phyloP scores from a whole-genome alignment of 2,888 invertebrate genomes.

The Campoplex nolae region DNA sequence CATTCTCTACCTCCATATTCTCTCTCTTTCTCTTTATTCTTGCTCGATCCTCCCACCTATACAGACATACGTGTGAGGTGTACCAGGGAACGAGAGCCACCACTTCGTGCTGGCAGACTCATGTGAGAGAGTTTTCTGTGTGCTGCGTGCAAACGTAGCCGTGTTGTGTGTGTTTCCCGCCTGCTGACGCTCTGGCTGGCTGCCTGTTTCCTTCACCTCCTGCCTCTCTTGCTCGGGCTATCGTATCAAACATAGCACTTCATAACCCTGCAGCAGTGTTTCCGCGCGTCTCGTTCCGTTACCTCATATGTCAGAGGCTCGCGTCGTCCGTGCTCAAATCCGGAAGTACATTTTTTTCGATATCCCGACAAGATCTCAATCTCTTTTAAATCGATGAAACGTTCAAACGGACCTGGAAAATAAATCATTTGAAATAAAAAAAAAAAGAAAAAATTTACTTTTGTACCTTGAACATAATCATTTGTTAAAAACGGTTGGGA shows the following conservation, averaged over 20 bases:
- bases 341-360: slow-evolving; percentile 49
- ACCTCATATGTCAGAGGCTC: slow-evolving; percentile 68
- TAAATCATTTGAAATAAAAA: background rate
- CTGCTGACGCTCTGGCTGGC: slow-evolving; percentile 72
- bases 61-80: slow-evolving; percentile 18
- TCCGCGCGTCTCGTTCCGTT: slow-evolving; percentile 80
- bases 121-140: slow-evolving; percentile 56
- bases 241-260: slow-evolving; percentile 82
- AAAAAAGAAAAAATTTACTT: background rate
- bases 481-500: background rate
- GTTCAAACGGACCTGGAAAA: background rate
- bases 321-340: slow-evolving; percentile 45
- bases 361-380: background rate
- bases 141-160: slow-evolving; percentile 55
- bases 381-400: background rate
- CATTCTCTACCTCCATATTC: background rate
- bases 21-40: slow-evolving; percentile 22
- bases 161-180: slow-evolving; percentile 69
- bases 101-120: slow-evolving; percentile 45
- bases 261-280: slow-evolving; percentile 81
- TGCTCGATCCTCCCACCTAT: slow-evolving; percentile 49
- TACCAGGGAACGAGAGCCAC: slow-evolving; percentile 62
- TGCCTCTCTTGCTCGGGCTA: slow-evolving; percentile 72
- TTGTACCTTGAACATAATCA: background rate
- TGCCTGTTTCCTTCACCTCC: slow-evolving; percentile 74